Evolutionary conservation across 2,888 invertebrate species (phyloP).

Genomic region (Rhopalosiphum nymphaeae): DNA sequence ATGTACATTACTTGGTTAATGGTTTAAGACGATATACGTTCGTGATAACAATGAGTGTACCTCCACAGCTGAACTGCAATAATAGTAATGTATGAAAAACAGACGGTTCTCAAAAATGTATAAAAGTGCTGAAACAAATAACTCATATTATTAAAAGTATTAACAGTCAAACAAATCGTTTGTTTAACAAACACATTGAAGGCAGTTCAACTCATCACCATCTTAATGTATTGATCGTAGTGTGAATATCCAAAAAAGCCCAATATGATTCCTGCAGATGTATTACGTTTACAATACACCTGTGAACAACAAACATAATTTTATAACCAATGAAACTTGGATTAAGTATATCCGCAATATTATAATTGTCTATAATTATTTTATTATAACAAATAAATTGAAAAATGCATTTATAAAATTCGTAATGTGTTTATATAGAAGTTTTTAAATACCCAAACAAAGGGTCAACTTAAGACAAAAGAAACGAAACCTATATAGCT

Average conservation of each 20-base stretch:
- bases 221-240: no score
- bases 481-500: neutral
- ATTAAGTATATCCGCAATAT: neutral
- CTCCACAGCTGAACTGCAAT: neutral
- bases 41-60: neutral
- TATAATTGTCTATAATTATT: neutral
- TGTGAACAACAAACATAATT: conserved; percentile 7
- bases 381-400: neutral
- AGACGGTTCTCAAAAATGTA: neutral
- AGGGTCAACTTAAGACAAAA: neutral
- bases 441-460: neutral
- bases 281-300: neutral
- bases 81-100: neutral
- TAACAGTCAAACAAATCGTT: neutral
- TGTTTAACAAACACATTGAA: neutral
- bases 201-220: neutral
- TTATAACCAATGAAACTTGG: neutral
- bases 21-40: neutral
- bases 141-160: neutral
- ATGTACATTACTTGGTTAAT: neutral
- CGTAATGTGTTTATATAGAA: neutral
- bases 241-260: neutral
- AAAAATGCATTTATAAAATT: neutral
- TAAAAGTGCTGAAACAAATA: conserved; percentile 10
- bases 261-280: neutral